Percentiles rank a stretch among this genome's conserved stretches.
phyloP scores from a whole-genome alignment of 2,797 vertebrate species.

The Tragopan temminckii region DNA sequence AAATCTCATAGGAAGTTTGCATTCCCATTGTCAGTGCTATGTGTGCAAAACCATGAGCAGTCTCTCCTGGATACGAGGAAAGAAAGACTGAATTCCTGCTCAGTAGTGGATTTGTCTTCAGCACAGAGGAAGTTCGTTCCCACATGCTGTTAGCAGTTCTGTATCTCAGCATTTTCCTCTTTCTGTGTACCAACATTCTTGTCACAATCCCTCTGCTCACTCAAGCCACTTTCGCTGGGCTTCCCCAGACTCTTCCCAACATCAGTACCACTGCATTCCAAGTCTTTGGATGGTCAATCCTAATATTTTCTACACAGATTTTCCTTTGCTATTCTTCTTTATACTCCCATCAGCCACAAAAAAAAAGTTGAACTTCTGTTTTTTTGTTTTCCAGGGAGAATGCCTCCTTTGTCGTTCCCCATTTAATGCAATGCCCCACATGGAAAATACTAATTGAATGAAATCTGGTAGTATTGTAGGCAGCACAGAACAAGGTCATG shows the following conservation, averaged over 20 bases:
- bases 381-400: not conserved
- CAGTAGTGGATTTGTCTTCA: not conserved
- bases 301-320: not conserved
- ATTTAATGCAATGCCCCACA: not conserved
- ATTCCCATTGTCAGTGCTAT: not conserved
- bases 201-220: not conserved
- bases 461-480: not conserved
- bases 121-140: not conserved
- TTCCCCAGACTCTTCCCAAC: not conserved
- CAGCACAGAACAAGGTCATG: not conserved
- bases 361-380: not conserved
- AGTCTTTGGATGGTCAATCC: not conserved
- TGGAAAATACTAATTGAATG: not conserved
- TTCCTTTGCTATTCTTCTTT: not conserved
- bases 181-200: not conserved
- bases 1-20: not conserved
- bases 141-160: not conserved
- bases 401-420: fast-evolving
- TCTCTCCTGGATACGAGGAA: not conserved
- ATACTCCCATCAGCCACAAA: not conserved
- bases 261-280: not conserved
- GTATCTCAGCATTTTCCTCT: not conserved
- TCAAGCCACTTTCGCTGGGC: fast-evolving
- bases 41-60: not conserved
- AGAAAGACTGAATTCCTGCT: not conserved